Percentiles rank a stretch among this genome's conserved stretches.
Evolutionary conservation across 1,140 invertebrate species (phyloP).

Genomic region (Hyposmocoma kahamanoa): DNA sequence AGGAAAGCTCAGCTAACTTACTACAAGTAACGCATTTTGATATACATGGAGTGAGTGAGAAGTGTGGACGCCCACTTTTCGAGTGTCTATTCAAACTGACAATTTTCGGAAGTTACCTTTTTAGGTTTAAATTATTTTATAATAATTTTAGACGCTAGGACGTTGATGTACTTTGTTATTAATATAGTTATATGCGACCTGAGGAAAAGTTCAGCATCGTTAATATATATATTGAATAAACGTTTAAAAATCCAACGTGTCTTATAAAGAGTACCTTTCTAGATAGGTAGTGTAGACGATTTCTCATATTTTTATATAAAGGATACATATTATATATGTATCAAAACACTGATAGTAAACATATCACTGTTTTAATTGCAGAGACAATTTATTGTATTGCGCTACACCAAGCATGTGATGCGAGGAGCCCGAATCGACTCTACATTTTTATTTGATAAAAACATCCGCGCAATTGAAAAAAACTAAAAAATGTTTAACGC

Average conservation of each 20-base stretch:
- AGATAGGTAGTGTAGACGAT: constrained; percentile 49
- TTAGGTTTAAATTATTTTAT: constrained; percentile 69
- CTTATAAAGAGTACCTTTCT: constrained; percentile 68
- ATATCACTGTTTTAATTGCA: constrained; percentile 41
- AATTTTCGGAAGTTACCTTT: constrained; percentile 67
- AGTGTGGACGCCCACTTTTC: neutral
- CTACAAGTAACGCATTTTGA: constrained; percentile 44
- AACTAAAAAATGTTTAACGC: no score
- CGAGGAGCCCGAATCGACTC: no score
- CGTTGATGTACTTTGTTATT: constrained; percentile 60
- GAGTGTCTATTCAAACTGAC: constrained; percentile 15
- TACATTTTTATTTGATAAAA: no score
- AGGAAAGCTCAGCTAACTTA: constrained; percentile 26
- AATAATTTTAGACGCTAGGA: constrained; percentile 57
- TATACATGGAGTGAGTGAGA: neutral
- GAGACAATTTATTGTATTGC: no score
- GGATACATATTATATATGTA: constrained; percentile 25
- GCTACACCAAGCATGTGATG: no score
- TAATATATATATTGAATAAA: constrained; percentile 26
- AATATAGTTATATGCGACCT: constrained; percentile 45
- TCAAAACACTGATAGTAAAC: constrained; percentile 19
- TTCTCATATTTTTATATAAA: constrained; percentile 18
- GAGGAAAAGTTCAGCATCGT: constrained; percentile 69
- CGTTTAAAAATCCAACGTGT: constrained; percentile 51
- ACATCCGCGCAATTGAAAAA: no score